phyloP scores from a whole-genome alignment of 2,797 vertebrate genomes.

The Buphagus erythrorhynchus region DNA sequence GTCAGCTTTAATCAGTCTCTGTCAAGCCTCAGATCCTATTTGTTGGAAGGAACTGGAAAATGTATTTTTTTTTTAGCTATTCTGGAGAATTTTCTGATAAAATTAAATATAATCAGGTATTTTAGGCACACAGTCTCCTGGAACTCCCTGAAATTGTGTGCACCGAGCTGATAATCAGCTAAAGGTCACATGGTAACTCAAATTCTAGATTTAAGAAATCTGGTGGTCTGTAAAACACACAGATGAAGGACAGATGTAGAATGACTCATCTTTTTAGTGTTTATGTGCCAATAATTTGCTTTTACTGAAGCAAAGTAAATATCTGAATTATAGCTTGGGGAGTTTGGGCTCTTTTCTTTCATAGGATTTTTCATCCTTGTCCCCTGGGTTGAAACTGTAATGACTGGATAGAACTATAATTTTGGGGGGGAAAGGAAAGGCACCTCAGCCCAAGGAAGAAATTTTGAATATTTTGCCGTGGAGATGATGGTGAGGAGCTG shows the following conservation, averaged over 20 bases:
- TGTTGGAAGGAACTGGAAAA: background rate
- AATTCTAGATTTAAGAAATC: background rate
- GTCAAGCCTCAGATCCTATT: background rate
- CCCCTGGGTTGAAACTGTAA: background rate
- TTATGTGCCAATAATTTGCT: background rate
- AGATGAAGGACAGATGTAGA: background rate
- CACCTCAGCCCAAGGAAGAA: background rate
- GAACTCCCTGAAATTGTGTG: background rate
- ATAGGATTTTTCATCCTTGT: background rate
- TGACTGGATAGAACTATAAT: too few species aligned
- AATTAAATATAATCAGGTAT: background rate
- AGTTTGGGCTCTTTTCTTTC: background rate
- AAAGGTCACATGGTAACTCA: background rate
- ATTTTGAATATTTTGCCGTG: background rate
- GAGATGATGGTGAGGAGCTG: background rate
- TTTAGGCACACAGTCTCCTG: background rate
- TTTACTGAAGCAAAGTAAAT: background rate
- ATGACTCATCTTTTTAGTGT: background rate
- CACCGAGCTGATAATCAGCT: background rate
- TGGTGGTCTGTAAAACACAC: background rate
- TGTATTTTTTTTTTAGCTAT: background rate
- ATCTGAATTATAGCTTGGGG: background rate
- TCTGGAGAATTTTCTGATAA: background rate
- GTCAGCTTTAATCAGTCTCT: background rate
- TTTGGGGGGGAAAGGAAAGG: rapidly evolving